Percentiles rank a stretch among this genome's conserved stretches.
Evolutionary conservation across 2,113 vertebrate genomes (phyloP).

Genomic region (Vireo altiloquus): DNA sequence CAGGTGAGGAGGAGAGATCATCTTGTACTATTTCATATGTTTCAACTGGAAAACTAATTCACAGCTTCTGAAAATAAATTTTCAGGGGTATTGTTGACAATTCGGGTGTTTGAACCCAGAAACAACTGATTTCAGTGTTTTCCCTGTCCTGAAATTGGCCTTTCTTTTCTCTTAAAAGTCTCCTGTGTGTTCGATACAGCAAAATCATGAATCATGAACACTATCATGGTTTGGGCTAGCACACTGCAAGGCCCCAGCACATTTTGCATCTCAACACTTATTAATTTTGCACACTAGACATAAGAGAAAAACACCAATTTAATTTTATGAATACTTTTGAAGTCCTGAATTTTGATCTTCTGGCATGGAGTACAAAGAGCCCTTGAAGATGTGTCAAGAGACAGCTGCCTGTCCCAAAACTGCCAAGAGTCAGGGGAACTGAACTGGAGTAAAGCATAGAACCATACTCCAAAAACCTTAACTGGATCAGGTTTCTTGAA

Average conservation of each 20-base stretch:
- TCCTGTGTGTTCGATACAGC: background rate
- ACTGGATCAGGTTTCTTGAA: background rate
- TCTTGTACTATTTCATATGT: background rate
- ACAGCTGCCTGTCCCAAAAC: background rate
- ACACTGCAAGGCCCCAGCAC: background rate
- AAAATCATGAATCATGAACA: background rate
- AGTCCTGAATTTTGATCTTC: background rate
- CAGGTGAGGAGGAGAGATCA: fast-evolving
- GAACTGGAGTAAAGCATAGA: background rate
- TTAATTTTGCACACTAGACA: background rate
- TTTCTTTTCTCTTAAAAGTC: background rate
- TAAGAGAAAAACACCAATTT: background rate
- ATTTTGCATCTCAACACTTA: background rate
- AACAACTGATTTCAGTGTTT: background rate
- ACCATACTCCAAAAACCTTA: background rate
- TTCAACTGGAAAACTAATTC: background rate
- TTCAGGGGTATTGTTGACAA: background rate
- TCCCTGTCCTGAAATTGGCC: background rate
- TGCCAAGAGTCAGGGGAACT: background rate
- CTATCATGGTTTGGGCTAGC: background rate
- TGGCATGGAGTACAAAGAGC: background rate
- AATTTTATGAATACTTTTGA: background rate
- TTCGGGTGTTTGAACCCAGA: background rate
- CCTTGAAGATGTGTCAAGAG: background rate
- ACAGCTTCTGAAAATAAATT: background rate